Base-by-base conservation (phyloP, 1,140 invertebrate species). In the Arctopsyche grandis region DNA sequence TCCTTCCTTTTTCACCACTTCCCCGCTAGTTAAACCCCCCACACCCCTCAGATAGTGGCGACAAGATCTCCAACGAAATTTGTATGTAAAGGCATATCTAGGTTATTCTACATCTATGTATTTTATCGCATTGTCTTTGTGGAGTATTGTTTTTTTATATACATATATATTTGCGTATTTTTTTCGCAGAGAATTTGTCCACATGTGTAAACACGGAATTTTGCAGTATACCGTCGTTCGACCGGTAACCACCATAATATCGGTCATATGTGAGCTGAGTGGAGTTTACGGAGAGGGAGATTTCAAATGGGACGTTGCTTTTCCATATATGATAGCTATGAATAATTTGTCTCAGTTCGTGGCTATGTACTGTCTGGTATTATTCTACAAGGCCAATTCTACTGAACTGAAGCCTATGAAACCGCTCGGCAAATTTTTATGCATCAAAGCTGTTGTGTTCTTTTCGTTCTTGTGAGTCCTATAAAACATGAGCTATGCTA, bases 361-460 rank as follows among this genome's bases (percentile, higher is more conserved):
- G 74, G 97, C 97, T 9, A 98, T 99, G 96, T 99, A 98, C 84
- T 98, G 95, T 85, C 88, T 99, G 70, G 94, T 98, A 5, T 88
- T 99, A 71, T 99, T 99, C 86, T 99, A 99, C 85, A 92, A 91
- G 87, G 96, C 96, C 9, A 97, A 95, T 86, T 92, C 92, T 83
- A 91, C 93, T 80, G 95, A 98, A 87, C 87, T 99, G 5, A 91
- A 92, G 82, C 96, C 97, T 16, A 97, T 99, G 93, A 94, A 94
- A 84, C 97, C 97, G 7, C 91, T 99, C 82, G 94, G 95, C 77
- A 99, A 99, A 88, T 99, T 99, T 89, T 89, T 99, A n/a, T 99
- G 97, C 86, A 98, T 99, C 79, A 99, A 99, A 90, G 95, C 96
- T 84, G 97, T 99, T 75, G 96, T 99, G 12, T 99, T 99, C 89